Conservation (phyloP, 2,113 vertebrate genomes). For the Podilymbus podiceps region DNA sequence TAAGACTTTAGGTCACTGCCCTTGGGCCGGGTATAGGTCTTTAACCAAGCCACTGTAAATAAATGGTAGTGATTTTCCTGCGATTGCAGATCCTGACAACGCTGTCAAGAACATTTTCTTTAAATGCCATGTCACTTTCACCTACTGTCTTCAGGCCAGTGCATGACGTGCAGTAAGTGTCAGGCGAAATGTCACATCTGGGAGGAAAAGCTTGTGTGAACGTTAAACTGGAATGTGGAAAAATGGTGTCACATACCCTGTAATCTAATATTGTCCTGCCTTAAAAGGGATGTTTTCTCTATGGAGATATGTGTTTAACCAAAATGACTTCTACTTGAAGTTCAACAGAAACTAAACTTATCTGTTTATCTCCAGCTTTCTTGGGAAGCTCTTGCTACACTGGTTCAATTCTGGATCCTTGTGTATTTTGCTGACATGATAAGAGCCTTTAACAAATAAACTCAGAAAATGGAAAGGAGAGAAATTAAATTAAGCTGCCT, state of each 20-base stretch:
- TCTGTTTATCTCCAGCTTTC: constrained; percentile 30
- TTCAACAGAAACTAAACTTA: constrained; percentile 43
- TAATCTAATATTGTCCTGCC: constrained; percentile 32
- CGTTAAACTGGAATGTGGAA: constrained; percentile 8
- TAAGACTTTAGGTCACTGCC: constrained; percentile 28
- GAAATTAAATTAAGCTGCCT: background rate
- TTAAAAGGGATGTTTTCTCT: constrained; percentile 44
- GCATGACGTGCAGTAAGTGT: constrained; percentile 37
- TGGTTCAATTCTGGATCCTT: background rate
- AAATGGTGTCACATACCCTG: constrained; percentile 38
- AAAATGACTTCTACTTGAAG: constrained; percentile 41
- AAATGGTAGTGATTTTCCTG: background rate
- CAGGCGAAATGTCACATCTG: constrained; percentile 50
- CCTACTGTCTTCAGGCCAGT: constrained; percentile 30
- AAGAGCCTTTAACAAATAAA: constrained; percentile 54
- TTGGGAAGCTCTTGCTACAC: constrained; percentile 33
- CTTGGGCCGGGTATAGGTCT: background rate
- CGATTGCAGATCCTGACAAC: background rate
- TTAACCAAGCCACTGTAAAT: constrained; percentile 46
- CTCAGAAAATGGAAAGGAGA: background rate
- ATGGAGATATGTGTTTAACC: constrained; percentile 25
- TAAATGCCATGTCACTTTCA: constrained; percentile 50
- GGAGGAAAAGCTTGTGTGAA: constrained; percentile 45
- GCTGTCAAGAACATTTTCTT: background rate
- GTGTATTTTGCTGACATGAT: constrained; percentile 42